Conservation (phyloP, 2,113 vertebrate genomes). For the Pseudorasbora parva region DNA sequence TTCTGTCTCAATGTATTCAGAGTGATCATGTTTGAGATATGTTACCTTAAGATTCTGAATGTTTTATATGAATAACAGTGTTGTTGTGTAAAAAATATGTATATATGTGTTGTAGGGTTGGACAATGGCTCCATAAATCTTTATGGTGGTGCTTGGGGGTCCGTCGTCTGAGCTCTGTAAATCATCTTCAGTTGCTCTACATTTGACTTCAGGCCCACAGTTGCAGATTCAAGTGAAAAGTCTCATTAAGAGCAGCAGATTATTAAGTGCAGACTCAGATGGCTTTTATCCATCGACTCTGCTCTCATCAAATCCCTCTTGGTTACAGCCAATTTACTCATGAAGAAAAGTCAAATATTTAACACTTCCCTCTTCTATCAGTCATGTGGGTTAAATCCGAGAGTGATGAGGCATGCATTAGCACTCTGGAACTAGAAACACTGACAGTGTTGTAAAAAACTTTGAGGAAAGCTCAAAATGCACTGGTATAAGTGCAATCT, state of each 20-base stretch:
- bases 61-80: not conserved
- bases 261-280: conserved; percentile 21
- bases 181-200: not conserved
- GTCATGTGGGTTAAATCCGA: not conserved
- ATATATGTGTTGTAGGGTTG: not conserved
- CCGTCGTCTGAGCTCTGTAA: conserved; percentile 6
- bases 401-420: not conserved
- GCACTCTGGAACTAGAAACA: not conserved
- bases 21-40: not conserved
- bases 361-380: conserved; percentile 2
- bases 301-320: conserved; percentile 8
- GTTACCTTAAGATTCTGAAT: too few species aligned
- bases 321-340: conserved; percentile 27
- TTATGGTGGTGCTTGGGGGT: not conserved
- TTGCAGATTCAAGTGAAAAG: not conserved
- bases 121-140: not conserved
- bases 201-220: conserved; percentile 10
- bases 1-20: not conserved
- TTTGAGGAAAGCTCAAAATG: conserved; percentile 14
- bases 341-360: conserved; percentile 14
- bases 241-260: conserved; percentile 31
- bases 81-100: not conserved
- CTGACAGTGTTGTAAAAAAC: not conserved
- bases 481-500: not conserved
- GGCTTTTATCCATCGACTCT: not conserved